These are phyloP conservation scores for Dusona sp. DNA, from an alignment of 2,888 invertebrate genomes.

Conservation along the genomic window DNA sequence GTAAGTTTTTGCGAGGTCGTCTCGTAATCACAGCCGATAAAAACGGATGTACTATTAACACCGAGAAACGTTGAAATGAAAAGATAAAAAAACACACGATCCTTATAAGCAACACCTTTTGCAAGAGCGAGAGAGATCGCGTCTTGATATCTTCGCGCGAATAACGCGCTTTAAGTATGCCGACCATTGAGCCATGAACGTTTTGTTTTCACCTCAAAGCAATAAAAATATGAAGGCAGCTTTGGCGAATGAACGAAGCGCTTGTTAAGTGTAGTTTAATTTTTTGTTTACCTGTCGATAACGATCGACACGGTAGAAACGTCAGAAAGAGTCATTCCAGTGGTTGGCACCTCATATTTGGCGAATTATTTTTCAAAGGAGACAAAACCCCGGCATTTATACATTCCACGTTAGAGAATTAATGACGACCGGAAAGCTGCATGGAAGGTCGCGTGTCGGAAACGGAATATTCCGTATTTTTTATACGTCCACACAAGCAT, in stretches of 20 bases:
- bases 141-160: slow-evolving; percentile 28
- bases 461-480: slow-evolving; percentile 39
- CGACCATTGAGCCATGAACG: slow-evolving; percentile 54
- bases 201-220: slow-evolving; percentile 21
- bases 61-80: slow-evolving; percentile 7
- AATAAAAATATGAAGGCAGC: background rate
- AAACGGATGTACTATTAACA: slow-evolving; percentile 19
- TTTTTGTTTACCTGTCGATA: background rate
- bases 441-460: slow-evolving; percentile 53
- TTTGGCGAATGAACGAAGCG: background rate
- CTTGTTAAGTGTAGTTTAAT: background rate
- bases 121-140: slow-evolving; percentile 12
- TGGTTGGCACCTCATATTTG: background rate
- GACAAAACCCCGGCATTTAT: background rate
- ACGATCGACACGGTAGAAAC: background rate
- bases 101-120: slow-evolving; percentile 15
- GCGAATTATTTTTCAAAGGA: background rate
- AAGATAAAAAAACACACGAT: background rate
- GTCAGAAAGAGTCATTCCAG: background rate
- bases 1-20: slow-evolving; percentile 33
- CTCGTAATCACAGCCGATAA: slow-evolving; percentile 12
- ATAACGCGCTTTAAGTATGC: slow-evolving; percentile 13
- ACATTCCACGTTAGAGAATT: background rate
- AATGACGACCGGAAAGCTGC: slow-evolving; percentile 47
- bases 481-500: slow-evolving; percentile 12